Conservation (phyloP, 2,113 vertebrate genomes). For the Microtus richardsoni region DNA sequence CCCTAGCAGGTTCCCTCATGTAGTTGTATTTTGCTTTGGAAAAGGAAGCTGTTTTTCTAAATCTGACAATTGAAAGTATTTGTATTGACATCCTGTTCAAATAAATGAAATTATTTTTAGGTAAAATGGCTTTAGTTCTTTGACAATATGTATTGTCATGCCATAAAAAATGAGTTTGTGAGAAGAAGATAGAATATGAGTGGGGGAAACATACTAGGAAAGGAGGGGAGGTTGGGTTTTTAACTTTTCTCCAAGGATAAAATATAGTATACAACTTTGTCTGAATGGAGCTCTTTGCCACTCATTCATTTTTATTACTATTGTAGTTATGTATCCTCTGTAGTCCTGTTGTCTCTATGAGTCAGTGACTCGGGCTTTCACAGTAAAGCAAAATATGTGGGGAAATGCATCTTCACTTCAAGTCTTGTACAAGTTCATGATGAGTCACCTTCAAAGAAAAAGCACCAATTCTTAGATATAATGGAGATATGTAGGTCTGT, state of each 20-base stretch:
- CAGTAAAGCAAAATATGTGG: constrained; percentile 55
- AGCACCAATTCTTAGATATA: neutral
- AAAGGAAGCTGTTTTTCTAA: constrained; percentile 21
- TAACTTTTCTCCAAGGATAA: neutral
- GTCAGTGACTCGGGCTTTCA: neutral
- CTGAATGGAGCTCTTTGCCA: constrained; percentile 25
- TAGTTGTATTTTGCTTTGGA: constrained; percentile 44
- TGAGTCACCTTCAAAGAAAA: constrained; percentile 41
- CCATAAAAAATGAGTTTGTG: constrained; percentile 41
- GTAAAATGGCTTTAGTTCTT: constrained; percentile 19
- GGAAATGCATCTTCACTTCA: constrained; percentile 39
- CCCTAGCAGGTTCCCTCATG: neutral
- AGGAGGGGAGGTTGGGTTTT: neutral
- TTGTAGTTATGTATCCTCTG: neutral
- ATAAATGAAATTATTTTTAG: constrained; percentile 36
- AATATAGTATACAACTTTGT: constrained; percentile 36
- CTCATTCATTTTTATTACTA: neutral
- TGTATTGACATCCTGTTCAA: constrained; percentile 23
- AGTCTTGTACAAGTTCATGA: neutral
- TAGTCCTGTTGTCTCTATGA: constrained; percentile 17
- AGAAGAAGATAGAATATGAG: neutral
- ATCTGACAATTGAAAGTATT: constrained; percentile 50
- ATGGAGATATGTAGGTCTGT: neutral
- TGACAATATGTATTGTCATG: neutral
- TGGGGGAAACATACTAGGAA: neutral